Conservation (phyloP, 2,797 vertebrate genomes). For the Rhinophrynus dorsalis region DNA sequence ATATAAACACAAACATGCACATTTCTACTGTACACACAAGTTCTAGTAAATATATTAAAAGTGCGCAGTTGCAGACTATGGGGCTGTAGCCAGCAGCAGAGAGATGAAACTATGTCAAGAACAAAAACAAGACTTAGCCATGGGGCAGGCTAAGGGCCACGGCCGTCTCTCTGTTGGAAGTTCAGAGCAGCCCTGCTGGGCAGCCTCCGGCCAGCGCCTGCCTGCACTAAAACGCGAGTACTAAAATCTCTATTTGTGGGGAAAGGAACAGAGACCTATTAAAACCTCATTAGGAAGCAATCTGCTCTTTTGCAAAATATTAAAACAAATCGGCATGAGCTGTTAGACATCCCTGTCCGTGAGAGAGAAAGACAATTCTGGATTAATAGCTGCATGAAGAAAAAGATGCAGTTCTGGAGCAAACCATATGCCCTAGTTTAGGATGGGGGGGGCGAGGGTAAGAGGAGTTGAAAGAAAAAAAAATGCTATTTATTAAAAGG, state of each 20-base stretch:
- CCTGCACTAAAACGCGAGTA: slow-evolving; percentile 1
- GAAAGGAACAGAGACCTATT: neutral
- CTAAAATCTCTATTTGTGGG: slow-evolving; percentile 28
- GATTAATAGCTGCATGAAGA: no score
- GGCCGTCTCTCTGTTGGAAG: slow-evolving; percentile 25
- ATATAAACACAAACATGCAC: slow-evolving; percentile 9
- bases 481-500: no score
- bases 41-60: slow-evolving; percentile 25
- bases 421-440: no score
- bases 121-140: slow-evolving; percentile 33
- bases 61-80: slow-evolving; percentile 7
- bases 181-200: slow-evolving; percentile 35
- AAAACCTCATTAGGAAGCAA: slow-evolving; percentile 14
- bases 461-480: no score
- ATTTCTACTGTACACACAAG: slow-evolving; percentile 16
- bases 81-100: slow-evolving; percentile 28
- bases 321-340: neutral
- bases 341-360: neutral
- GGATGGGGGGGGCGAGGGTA: no score
- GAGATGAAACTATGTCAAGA: slow-evolving; percentile 40
- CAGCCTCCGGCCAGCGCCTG: slow-evolving; percentile 28
- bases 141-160: slow-evolving; percentile 25
- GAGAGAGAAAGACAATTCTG: neutral
- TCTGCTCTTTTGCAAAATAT: neutral
- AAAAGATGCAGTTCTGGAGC: no score